Conservation (phyloP, 2,888 invertebrate genomes). For the Nudaria mundana region DNA sequence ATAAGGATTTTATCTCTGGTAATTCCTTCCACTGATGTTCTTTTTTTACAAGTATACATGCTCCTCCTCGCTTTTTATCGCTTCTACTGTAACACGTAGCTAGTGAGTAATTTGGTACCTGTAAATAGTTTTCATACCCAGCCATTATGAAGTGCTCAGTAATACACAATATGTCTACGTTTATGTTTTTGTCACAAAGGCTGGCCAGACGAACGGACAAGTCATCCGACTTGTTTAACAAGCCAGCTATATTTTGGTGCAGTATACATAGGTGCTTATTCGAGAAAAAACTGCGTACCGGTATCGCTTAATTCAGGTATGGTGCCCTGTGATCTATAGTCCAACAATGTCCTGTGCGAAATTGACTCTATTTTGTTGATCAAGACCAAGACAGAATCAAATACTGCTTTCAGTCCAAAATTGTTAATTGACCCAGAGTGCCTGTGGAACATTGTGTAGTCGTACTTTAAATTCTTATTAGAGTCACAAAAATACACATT, state of each 20-base stretch:
- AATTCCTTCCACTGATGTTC: neutral
- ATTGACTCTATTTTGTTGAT: neutral
- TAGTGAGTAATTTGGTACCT: neutral
- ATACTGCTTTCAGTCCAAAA: neutral
- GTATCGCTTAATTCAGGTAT: neutral
- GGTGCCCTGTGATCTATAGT: neutral
- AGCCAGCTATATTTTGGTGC: slow-evolving; percentile 1
- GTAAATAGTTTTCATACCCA: neutral
- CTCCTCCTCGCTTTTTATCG: neutral
- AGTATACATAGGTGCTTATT: neutral
- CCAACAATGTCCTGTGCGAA: too few species aligned
- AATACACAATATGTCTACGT: neutral
- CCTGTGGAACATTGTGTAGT: neutral
- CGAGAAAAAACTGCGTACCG: neutral
- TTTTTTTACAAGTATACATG: neutral
- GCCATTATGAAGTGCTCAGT: neutral
- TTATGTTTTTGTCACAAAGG: neutral
- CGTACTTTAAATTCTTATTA: neutral
- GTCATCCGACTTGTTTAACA: neutral
- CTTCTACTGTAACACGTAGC: neutral
- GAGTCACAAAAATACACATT: neutral
- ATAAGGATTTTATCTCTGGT: neutral
- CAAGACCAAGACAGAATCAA: neutral
- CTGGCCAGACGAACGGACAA: neutral
- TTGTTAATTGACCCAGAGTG: neutral